Conservation (phyloP, 2,888 invertebrate species). For the Polymixis flavicincta region DNA sequence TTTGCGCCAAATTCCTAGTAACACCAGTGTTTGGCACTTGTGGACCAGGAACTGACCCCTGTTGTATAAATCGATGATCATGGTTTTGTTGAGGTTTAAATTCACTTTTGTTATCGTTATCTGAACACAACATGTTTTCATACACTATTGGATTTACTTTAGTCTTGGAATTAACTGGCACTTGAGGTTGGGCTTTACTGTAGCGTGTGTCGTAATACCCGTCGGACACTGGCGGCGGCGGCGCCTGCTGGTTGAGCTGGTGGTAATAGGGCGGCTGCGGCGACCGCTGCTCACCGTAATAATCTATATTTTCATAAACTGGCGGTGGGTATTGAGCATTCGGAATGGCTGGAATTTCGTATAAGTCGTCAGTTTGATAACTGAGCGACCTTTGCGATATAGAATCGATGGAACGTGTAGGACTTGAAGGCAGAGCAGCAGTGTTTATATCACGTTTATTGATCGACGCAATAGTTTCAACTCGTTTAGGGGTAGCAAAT, state of each 20-base stretch:
- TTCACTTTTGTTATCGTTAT: conserved; percentile 85
- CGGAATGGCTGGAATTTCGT: conserved; percentile 86
- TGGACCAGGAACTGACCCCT: conserved; percentile 85
- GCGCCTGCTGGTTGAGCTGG: conserved; percentile 86
- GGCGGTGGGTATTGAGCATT: conserved; percentile 83
- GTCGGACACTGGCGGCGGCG: conserved; percentile 84
- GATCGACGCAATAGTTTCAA: conserved; percentile 91
- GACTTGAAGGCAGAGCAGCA: conserved; percentile 87
- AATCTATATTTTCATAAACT: conserved; percentile 96
- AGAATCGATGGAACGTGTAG: conserved; percentile 91
- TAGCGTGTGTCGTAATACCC: conserved; percentile 90
- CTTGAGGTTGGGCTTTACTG: conserved; percentile 95
- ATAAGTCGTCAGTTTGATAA: conserved; percentile 87
- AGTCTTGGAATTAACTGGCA: conserved; percentile 91
- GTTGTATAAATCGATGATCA: conserved; percentile 85
- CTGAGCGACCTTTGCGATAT: conserved; percentile 91
- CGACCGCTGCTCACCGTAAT: conserved; percentile 92
- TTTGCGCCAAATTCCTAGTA: conserved; percentile 79
- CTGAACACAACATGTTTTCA: conserved; percentile 88
- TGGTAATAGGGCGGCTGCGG: conserved; percentile 92
- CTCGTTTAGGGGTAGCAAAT: conserved; percentile 94
- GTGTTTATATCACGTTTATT: conserved; percentile 86
- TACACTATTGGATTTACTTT: conserved; percentile 85
- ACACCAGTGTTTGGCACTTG: conserved; percentile 84
- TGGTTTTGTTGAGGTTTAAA: conserved; percentile 79